Percentiles rank a stretch among this genome's conserved stretches.
Conservation (phyloP, 2,797 vertebrate species). For the Champsocephalus gunnari region DNA sequence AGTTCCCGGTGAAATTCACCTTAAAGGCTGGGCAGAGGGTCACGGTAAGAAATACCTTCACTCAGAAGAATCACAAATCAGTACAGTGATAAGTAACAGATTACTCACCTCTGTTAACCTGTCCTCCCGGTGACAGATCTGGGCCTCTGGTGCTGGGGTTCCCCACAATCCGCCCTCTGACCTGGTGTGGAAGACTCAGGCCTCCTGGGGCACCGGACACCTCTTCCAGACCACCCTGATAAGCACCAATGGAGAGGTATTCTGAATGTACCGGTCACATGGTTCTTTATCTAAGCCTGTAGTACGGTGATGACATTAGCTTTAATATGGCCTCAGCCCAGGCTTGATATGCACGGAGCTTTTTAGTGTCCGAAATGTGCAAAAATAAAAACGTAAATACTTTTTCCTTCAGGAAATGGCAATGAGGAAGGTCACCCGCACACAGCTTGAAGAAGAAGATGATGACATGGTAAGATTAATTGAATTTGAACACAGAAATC, state of each 20-base stretch:
- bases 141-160: slow-evolving; percentile 90
- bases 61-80: not conserved
- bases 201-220: slow-evolving; percentile 93
- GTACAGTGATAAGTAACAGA: not conserved
- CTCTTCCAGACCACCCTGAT: slow-evolving; percentile 92
- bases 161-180: slow-evolving; percentile 92
- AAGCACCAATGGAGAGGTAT: slow-evolving; percentile 91
- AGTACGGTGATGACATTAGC: not conserved
- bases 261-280: not conserved
- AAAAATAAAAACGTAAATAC: not conserved
- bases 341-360: too few species aligned
- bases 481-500: not conserved
- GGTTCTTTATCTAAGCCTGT: not conserved
- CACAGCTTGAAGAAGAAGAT: slow-evolving; percentile 87
- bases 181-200: slow-evolving; percentile 94
- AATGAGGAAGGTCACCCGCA: slow-evolving; percentile 92
- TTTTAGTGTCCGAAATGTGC: not conserved
- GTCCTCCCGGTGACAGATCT: slow-evolving; percentile 84
- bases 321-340: too few species aligned
- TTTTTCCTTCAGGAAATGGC: slow-evolving; percentile 90
- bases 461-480: slow-evolving; percentile 84
- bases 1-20: slow-evolving; percentile 93
- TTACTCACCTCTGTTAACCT: not conserved
- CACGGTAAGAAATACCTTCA: slow-evolving; percentile 84
- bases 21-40: slow-evolving; percentile 93